A percentile compares a stretch with the other conserved stretches of the same genome.
phyloP scores from a whole-genome alignment of 1,140 invertebrate species.

The Heliothis virescens region DNA sequence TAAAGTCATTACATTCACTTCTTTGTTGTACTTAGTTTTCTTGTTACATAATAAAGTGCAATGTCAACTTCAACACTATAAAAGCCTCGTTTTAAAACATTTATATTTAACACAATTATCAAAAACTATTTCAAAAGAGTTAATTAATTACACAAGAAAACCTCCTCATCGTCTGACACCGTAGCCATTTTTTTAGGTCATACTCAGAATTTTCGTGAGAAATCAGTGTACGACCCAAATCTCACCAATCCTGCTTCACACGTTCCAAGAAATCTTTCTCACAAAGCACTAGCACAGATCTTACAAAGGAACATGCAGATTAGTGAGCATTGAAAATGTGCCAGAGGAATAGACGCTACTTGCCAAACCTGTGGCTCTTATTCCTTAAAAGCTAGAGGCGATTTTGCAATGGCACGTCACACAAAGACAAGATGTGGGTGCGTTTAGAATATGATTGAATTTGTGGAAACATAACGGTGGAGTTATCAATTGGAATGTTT shows the following conservation, averaged over 20 bases:
- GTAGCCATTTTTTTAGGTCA: background rate
- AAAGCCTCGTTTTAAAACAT: too few species aligned
- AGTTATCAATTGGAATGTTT: slow-evolving; percentile 21
- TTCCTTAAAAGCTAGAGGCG: background rate
- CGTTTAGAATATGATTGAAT: slow-evolving; percentile 43
- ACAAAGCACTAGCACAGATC: slow-evolving; percentile 41
- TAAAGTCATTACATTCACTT: too few species aligned
- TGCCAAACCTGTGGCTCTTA: slow-evolving; percentile 14
- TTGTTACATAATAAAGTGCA: too few species aligned
- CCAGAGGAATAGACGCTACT: background rate
- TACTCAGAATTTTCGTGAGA: background rate
- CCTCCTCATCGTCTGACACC: too few species aligned
- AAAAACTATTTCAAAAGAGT: too few species aligned
- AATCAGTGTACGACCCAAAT: background rate
- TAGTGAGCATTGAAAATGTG: slow-evolving; percentile 46
- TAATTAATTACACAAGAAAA: too few species aligned
- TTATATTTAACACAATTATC: too few species aligned
- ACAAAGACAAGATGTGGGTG: background rate
- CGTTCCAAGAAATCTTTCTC: slow-evolving; percentile 41
- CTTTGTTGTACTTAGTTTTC: too few species aligned
- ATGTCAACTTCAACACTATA: too few species aligned
- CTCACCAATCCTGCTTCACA: background rate
- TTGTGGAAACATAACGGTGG: slow-evolving; percentile 18
- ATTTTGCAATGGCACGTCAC: background rate
- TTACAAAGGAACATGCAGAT: slow-evolving; percentile 49